Evolutionary conservation across 1,140 invertebrate species (phyloP).

Genomic region (Drosophila bifasciata): DNA sequence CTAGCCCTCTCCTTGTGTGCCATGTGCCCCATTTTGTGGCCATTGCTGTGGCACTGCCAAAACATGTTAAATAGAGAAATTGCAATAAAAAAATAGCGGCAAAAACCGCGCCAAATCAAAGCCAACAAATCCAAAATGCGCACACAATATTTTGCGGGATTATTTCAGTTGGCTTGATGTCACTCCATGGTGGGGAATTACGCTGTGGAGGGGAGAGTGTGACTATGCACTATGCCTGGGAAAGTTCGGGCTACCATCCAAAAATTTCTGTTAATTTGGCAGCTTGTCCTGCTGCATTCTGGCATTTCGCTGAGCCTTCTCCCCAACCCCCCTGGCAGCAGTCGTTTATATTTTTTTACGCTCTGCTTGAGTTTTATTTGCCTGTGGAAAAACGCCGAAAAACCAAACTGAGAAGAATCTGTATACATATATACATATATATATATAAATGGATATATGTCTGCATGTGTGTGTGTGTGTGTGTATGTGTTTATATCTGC

Average conservation of each 20-base stretch:
- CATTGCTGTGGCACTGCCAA: conserved; percentile 68
- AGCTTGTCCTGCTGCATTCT: conserved; percentile 55
- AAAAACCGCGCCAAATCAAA: conserved; percentile 75
- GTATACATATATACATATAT: conserved; percentile 9
- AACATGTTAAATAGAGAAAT: conserved; percentile 68
- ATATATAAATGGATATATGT: conserved; percentile 9
- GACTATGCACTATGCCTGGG: conserved; percentile 32
- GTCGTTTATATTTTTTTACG: conserved; percentile 77
- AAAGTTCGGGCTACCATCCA: conserved; percentile 56
- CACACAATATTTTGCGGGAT: conserved; percentile 77
- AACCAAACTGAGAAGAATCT: conserved; percentile 12
- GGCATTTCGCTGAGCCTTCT: conserved; percentile 52
- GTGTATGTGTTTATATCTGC: not conserved
- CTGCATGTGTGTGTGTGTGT: not conserved
- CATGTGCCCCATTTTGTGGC: conserved; percentile 38
- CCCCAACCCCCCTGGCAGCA: conserved; percentile 41
- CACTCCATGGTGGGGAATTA: conserved; percentile 18
- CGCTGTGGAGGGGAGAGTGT: not conserved
- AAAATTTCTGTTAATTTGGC: conserved; percentile 82
- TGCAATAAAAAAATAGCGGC: conserved; percentile 29
- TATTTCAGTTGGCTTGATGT: conserved; percentile 80
- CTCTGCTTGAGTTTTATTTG: conserved; percentile 77
- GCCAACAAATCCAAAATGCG: conserved; percentile 70
- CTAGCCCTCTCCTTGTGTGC: conserved; percentile 46
- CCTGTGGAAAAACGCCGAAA: conserved; percentile 41